phyloP scores from a whole-genome alignment of 2,113 vertebrate species.

The Chloropsis cyanopogon region DNA sequence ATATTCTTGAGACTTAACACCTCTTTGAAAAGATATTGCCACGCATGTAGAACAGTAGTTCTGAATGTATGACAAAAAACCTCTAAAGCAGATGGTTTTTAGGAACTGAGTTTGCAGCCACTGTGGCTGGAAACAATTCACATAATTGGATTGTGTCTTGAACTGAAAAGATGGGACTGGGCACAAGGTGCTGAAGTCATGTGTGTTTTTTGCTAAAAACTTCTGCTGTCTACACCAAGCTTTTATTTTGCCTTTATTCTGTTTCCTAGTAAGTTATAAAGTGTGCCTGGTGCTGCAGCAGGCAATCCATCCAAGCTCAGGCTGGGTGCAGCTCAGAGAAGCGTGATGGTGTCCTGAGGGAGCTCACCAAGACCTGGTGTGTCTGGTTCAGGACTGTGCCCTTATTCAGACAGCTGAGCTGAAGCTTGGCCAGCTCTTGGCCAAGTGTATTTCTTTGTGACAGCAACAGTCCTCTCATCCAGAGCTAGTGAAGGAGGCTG shows the following conservation, averaged over 20 bases:
- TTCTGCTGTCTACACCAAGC: background rate
- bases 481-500: background rate
- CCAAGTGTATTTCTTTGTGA: background rate
- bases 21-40: background rate
- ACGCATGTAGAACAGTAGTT: background rate
- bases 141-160: background rate
- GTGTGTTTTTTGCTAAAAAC: background rate
- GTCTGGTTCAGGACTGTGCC: background rate
- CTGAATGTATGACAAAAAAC: background rate
- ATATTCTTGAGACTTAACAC: background rate
- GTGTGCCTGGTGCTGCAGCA: background rate
- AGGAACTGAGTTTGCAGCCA: background rate
- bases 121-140: background rate
- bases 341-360: background rate
- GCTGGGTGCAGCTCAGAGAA: rapidly evolving
- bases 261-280: background rate
- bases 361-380: background rate
- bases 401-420: background rate
- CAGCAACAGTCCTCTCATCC: background rate
- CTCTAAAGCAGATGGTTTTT: background rate
- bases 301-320: background rate
- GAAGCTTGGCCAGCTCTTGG: background rate
- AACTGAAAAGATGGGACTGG: background rate
- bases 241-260: background rate
- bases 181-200: background rate